A percentile compares a stretch with the other conserved stretches of the same genome.
Conservation (phyloP, 2,888 invertebrate species). For the Lochmaea capreae region DNA sequence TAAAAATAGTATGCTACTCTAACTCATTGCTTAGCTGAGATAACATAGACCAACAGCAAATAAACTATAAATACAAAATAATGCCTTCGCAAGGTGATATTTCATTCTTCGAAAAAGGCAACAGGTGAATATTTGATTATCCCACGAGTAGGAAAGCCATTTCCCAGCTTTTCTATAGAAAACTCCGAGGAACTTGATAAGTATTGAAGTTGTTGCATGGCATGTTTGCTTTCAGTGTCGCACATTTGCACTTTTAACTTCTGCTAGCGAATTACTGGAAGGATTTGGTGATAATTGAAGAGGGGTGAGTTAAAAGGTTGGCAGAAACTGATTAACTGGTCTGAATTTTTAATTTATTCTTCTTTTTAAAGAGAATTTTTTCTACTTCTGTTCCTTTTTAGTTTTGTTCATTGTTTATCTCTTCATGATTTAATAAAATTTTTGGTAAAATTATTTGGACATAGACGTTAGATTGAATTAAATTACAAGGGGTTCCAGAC, state of each 20-base stretch:
- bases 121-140: slow-evolving; percentile 37
- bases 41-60: not conserved
- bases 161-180: slow-evolving; percentile 13
- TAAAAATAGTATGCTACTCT: not conserved
- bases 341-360: no score
- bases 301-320: no score
- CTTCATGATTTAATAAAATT: no score
- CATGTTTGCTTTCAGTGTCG: slow-evolving; percentile 8
- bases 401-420: no score
- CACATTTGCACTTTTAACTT: not conserved
- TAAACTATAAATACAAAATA: slow-evolving; percentile 3
- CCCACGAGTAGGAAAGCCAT: slow-evolving; percentile 22
- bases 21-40: not conserved
- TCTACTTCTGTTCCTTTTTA: no score
- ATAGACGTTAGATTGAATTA: no score
- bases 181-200: slow-evolving; percentile 1
- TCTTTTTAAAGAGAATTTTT: no score
- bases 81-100: slow-evolving; percentile 20
- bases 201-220: slow-evolving; percentile 20
- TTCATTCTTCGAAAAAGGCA: slow-evolving; percentile 29
- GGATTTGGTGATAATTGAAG: no score
- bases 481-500: no score
- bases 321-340: no score
- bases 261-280: no score
- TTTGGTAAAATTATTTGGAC: no score